Base-by-base conservation (phyloP, 1,140 invertebrate species). In the Scaptomyza graminum region DNA sequence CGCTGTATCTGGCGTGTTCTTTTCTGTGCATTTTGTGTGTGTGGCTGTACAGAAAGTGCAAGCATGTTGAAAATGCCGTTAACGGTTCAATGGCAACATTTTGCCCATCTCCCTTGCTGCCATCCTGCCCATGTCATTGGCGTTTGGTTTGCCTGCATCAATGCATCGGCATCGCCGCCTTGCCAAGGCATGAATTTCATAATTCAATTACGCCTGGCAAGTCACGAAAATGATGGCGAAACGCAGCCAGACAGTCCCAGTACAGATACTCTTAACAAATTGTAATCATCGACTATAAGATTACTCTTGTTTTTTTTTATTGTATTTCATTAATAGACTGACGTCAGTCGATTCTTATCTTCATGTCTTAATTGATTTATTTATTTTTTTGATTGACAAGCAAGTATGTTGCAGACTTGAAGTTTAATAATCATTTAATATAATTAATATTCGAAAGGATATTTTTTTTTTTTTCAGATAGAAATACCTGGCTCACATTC, bases 71-170 rank as follows among this genome's bases (percentile, higher is more conserved):
- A 82, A 82, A 66, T 74, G 64, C 70, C 61, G 69, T 82, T 74
- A 83, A 79, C 79, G 79, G 57, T 74, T 79, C 75, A 75, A 75
- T 79, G 80, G 73, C 49, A 13, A 66, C 64, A 76, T 50, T 34
- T 57, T 47, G 43, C 46, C 37, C 49, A 25, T 41, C 34, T 28
- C 25, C 56, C 43, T 47, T 8, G 18, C 16, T 18, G 28, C 13
- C 41, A 46, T 46, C 43, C 34, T 59, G 50, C 50, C 18, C 37
- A 59, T 49, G 55, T 55, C 37, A 43, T 68, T 43, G 16, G 55
- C 31, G 31, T 34, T 34, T 50, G 61, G 43, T 46, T 62, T 71
- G 47, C 34, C 51, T 39, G 65, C 63, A 39, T 63, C 57, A 73
- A 55, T 63, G 54, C 61, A 75, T 55, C 57, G 52, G 25, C 39